These are phyloP conservation scores for Semaprochilodus insignis DNA, from an alignment of 2,797 vertebrate genomes.

Conservation along the genomic window DNA sequence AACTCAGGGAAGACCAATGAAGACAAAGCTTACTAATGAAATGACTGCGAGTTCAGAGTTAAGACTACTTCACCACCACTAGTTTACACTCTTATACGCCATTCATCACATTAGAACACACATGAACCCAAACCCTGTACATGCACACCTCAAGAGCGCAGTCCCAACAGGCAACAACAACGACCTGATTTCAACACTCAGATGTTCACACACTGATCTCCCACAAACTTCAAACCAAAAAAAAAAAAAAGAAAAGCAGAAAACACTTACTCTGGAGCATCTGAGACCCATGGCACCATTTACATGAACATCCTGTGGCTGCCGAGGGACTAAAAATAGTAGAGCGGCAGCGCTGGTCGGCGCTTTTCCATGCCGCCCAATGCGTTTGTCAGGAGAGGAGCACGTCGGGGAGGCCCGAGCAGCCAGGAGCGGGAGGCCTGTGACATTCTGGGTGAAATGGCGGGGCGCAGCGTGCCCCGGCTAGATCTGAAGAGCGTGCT, in stretches of 20 bases:
- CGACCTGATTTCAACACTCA: neutral
- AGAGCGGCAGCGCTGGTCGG: slow-evolving; percentile 56
- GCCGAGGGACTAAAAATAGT: slow-evolving; percentile 74
- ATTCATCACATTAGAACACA: too few relatives aligned
- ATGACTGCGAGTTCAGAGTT: neutral
- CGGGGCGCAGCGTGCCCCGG: slow-evolving; percentile 9
- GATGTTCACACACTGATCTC: neutral
- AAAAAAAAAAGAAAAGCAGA: slow-evolving; percentile 55
- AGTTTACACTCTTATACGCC: too few relatives aligned
- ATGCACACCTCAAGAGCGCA: too few relatives aligned
- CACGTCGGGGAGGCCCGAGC: slow-evolving; percentile 63
- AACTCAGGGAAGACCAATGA: neutral
- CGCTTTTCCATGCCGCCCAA: slow-evolving; percentile 70
- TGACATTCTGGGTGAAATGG: slow-evolving; percentile 45
- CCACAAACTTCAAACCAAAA: neutral
- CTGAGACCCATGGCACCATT: slow-evolving; percentile 49
- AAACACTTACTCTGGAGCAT: slow-evolving; percentile 62
- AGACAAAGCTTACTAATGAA: neutral
- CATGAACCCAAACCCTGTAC: too few relatives aligned
- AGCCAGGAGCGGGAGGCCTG: slow-evolving; percentile 58
- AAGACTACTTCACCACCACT: too few relatives aligned
- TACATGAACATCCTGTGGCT: slow-evolving; percentile 59
- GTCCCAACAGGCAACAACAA: neutral
- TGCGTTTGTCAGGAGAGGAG: slow-evolving; percentile 65
- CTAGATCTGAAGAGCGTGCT: slow-evolving; percentile 14